Conservation (phyloP, 2,888 invertebrate species). For the Cheilosia variabilis region DNA sequence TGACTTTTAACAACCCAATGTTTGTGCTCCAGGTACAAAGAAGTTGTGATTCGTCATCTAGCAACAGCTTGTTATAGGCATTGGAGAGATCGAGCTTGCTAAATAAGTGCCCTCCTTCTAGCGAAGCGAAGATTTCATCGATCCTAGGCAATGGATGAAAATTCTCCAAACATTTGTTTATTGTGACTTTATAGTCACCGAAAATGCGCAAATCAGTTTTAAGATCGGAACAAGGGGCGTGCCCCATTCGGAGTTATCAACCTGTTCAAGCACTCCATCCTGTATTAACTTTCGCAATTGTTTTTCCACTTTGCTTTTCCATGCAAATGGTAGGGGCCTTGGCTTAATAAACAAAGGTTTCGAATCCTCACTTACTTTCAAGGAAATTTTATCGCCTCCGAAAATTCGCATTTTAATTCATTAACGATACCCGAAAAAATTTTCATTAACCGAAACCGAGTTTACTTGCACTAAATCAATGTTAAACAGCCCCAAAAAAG, state of each 20-base stretch:
- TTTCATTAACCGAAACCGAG: constrained; percentile 20
- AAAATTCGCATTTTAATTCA: constrained; percentile 43
- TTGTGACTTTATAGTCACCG: constrained; percentile 33
- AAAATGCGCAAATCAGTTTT: constrained; percentile 23
- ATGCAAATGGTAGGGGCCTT: constrained; percentile 39
- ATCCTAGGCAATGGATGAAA: too few relatives aligned
- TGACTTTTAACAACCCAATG: constrained; percentile 58
- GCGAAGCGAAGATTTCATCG: constrained; percentile 31
- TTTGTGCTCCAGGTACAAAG: constrained; percentile 78
- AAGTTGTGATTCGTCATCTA: constrained; percentile 76
- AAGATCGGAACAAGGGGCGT: constrained; percentile 27
- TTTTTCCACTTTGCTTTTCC: constrained; percentile 47
- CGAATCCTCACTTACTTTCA: constrained; percentile 8
- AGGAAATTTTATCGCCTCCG: constrained; percentile 4
- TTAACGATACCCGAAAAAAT: constrained; percentile 14
- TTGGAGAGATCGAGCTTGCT: constrained; percentile 77
- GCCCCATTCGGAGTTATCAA: constrained; percentile 50
- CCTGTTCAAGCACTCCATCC: constrained; percentile 14
- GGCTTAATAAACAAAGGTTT: constrained; percentile 37
- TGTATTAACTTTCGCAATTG: constrained; percentile 25
- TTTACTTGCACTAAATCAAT: constrained; percentile 55
- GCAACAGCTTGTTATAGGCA: constrained; percentile 78
- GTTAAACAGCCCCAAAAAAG: constrained; percentile 39
- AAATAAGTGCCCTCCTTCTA: constrained; percentile 64
- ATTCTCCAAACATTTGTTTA: constrained; percentile 1